Base-by-base conservation (phyloP, 92 coral and sea anemone genomes). In the Palythoa caribaeorum region DNA sequence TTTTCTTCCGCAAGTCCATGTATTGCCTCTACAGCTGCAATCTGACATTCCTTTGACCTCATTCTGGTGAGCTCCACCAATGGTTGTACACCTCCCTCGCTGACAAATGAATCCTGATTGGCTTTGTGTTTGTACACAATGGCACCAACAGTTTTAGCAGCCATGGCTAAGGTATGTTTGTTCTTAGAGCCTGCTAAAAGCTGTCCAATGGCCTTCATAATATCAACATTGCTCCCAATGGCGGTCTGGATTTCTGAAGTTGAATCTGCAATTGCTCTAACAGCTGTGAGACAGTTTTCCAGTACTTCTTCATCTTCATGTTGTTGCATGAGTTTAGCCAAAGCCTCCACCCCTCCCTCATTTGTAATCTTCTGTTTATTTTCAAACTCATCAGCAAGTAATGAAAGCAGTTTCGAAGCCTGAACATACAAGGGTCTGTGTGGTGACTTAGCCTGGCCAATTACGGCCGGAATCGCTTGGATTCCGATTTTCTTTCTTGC, bases 21-120 rank as follows among this genome's bases (percentile, higher is more conserved):
- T 37, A 97, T 90, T 13, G 96, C 99, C 70, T 91, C 90, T 38
- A 97, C 98, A 9, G 95, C 97, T 3, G 99, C 98, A 96, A 95
- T 91, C 89, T 95, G 98, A 71, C 98, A 94, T 36, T 97, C 98
- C 52, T 93, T 89, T 37, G 98, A 92, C 59, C 92, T 87, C 63
- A 92, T 66, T 59, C 87, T 90, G 88, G 94, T 89, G 63, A 97
- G 75, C 38, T 95, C 97, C 84, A 94, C 89, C 73, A 97, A 78
- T 21, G 96, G 93, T 38, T 90, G 95, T 19, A 97, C 94, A 6
- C 99, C 99, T 65, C 96, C 98, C 81, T 95, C 97, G 55, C 83
- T 91, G 68, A 97, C 96, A 91, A 95, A 97, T 37, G 94, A 92
- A 91, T 97, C 94, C 84, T 97, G 99, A 88, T 97, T 97, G 40